These are phyloP conservation scores for Brachypterus glaber DNA, from an alignment of 2,888 invertebrate species.

Conservation along the genomic window DNA sequence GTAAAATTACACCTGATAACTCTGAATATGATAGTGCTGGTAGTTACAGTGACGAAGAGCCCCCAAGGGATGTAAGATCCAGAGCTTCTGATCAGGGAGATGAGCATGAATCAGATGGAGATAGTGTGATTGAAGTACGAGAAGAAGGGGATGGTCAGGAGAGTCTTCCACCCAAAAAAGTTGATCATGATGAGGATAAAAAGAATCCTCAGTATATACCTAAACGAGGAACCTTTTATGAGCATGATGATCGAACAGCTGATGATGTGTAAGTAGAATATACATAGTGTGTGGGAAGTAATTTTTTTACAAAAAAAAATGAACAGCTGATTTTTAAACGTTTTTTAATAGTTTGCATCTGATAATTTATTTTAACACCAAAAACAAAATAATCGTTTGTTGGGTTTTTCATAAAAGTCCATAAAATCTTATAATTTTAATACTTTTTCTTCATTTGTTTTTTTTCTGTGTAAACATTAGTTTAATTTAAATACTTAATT, in stretches of 20 bases:
- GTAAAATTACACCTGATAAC: constrained; percentile 30
- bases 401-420: no score
- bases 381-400: no score
- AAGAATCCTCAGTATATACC: constrained; percentile 97
- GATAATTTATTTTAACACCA: no score
- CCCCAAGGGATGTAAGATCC: constrained; percentile 22
- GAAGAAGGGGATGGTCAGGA: constrained; percentile 68
- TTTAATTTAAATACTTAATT: no score
- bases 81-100: constrained; percentile 21
- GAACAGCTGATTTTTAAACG: no score
- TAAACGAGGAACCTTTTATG: constrained; percentile 91
- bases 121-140: constrained; percentile 50
- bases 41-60: constrained; percentile 33
- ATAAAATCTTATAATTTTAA: no score
- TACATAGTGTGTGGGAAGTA: no score
- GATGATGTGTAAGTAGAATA: constrained; percentile 49
- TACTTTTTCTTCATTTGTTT: no score
- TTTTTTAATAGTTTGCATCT: no score
- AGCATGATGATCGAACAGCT: constrained; percentile 85
- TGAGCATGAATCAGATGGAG: constrained; percentile 31
- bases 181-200: constrained; percentile 89
- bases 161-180: constrained; percentile 47
- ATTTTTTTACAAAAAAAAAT: no score
- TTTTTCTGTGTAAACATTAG: no score
- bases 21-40: constrained; percentile 38